phyloP scores from a whole-genome alignment of 1,140 invertebrate species.

The Drosophila leontia region DNA sequence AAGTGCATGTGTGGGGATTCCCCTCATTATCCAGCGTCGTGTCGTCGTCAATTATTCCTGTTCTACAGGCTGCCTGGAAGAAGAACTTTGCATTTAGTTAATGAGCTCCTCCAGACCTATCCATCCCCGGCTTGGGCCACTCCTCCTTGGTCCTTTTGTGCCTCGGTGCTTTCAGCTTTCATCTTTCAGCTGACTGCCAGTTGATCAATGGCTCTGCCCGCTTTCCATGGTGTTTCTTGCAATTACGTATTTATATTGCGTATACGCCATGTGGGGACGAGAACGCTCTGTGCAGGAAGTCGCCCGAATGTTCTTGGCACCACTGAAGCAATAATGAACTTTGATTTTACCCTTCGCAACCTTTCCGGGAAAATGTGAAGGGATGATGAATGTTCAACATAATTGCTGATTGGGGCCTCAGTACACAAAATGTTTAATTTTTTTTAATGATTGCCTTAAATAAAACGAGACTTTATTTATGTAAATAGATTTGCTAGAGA shows the following conservation, averaged over 20 bases:
- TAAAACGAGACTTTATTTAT: not conserved
- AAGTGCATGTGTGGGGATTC: slow-evolving; percentile 38
- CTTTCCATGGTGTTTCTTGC: slow-evolving; percentile 47
- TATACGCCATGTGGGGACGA: slow-evolving; percentile 58
- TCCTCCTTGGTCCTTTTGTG: slow-evolving; percentile 64
- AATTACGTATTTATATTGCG: slow-evolving; percentile 74
- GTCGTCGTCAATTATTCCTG: slow-evolving; percentile 80
- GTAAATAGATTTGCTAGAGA: too few species aligned
- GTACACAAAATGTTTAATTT: not conserved
- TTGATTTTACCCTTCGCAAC: slow-evolving; percentile 45
- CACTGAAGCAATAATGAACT: slow-evolving; percentile 67
- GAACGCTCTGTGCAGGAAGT: slow-evolving; percentile 4
- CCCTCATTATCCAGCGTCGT: slow-evolving; percentile 71
- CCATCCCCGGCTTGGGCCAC: slow-evolving; percentile 7
- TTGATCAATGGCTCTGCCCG: slow-evolving; percentile 67
- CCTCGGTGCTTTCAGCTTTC: slow-evolving; percentile 26
- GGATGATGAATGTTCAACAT: slow-evolving; percentile 14
- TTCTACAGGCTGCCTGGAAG: slow-evolving; percentile 51
- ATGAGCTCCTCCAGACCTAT: slow-evolving; percentile 53
- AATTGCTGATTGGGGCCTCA: slow-evolving; percentile 12
- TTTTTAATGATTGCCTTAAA: not conserved
- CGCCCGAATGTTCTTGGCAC: slow-evolving; percentile 52
- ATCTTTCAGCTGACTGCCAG: slow-evolving; percentile 55
- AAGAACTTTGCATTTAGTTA: slow-evolving; percentile 76
- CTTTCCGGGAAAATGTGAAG: not conserved